Percentiles rank a stretch among this genome's conserved stretches.
phyloP scores from a whole-genome alignment of 2,888 invertebrate species.

The Danaus chrysippus region DNA sequence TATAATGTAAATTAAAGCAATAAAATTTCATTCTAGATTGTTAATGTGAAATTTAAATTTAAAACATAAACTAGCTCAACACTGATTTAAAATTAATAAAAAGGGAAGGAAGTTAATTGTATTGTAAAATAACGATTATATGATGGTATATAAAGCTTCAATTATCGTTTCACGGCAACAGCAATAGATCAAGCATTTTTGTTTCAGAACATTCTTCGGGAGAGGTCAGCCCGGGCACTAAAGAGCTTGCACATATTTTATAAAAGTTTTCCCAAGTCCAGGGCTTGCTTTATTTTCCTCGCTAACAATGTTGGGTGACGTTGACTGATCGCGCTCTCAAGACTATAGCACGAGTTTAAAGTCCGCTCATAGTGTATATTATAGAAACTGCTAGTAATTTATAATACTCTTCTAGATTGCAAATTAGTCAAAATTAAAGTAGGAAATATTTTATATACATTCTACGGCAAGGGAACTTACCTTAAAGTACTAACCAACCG shows the following conservation, averaged over 20 bases:
- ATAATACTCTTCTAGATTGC: conserved; percentile 27
- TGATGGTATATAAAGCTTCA: background rate
- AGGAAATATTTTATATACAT: no score
- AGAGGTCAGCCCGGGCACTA: conserved; percentile 30
- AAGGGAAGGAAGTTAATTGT: no score
- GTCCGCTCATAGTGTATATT: conserved; percentile 26
- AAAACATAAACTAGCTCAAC: no score
- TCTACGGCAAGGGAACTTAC: no score
- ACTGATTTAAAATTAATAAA: no score
- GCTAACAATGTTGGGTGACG: conserved; percentile 62
- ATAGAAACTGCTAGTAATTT: conserved; percentile 32
- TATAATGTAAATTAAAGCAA: no score
- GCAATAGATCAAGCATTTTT: conserved; percentile 28
- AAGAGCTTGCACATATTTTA: conserved; percentile 50
- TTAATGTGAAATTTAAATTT: no score
- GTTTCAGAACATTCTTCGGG: conserved; percentile 24
- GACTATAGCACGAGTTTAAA: conserved; percentile 28
- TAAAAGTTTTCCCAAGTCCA: conserved; percentile 50
- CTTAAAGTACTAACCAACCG: no score
- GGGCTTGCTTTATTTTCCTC: conserved; percentile 55
- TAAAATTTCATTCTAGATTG: no score
- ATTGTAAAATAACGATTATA: background rate
- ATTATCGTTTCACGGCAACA: conserved; percentile 10
- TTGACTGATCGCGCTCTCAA: conserved; percentile 55
- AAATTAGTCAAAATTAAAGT: conserved; percentile 1